phyloP scores from a whole-genome alignment of 2,797 vertebrate species.

The Iguana delicatissima region DNA sequence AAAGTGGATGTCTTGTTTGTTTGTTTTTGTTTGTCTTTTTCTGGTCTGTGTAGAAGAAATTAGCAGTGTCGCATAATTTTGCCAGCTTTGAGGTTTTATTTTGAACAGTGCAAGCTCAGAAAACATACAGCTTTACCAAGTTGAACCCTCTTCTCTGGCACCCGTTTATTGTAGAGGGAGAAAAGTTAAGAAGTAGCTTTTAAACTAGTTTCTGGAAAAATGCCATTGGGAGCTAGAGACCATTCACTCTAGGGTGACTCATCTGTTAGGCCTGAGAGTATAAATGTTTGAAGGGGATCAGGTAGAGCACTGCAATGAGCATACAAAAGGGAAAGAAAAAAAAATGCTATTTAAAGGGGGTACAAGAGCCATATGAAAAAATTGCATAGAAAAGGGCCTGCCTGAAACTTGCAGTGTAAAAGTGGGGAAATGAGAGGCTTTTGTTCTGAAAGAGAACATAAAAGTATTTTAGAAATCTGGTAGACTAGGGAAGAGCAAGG shows the following conservation, averaged over 20 bases:
- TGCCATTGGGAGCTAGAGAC: neutral
- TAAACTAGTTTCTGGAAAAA: neutral
- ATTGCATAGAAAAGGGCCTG: neutral
- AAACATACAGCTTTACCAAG: neutral
- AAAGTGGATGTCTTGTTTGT: too few species aligned
- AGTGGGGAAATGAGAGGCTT: neutral
- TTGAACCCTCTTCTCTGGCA: neutral
- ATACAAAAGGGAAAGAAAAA: neutral
- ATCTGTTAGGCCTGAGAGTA: neutral
- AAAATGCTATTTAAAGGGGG: neutral
- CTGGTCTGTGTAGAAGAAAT: neutral
- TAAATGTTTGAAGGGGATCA: neutral
- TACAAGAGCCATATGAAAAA: neutral
- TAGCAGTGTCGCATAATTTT: neutral
- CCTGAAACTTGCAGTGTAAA: neutral
- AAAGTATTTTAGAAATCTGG: neutral
- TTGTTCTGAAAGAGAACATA: neutral
- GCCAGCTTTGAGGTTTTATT: neutral
- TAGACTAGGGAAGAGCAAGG: neutral
- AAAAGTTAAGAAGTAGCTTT: neutral
- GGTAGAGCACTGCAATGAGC: neutral
- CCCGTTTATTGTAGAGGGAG: neutral
- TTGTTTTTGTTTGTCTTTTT: too few species aligned
- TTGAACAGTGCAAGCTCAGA: neutral
- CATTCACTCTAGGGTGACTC: neutral